Evolutionary conservation across 2,888 invertebrate species (phyloP).

Genomic region (Sipha maydis): DNA sequence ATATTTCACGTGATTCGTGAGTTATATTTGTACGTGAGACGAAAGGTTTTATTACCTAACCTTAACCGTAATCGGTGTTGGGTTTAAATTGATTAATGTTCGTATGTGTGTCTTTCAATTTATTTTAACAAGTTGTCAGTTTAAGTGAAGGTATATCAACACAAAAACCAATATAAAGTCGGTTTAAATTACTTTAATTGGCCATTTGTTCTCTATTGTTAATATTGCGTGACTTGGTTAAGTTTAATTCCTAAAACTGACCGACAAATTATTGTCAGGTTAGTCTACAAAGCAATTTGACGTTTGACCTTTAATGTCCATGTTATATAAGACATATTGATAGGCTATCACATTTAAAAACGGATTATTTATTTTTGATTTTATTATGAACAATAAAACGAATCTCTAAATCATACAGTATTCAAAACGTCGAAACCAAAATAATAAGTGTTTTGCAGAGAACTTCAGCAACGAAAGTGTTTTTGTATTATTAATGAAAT

Average conservation of each 20-base stretch:
- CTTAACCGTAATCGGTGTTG: background rate
- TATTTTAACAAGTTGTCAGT: conserved; percentile 27
- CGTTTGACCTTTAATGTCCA: conserved; percentile 40
- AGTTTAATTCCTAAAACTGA: conserved; percentile 8
- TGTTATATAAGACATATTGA: conserved; percentile 27
- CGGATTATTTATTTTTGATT: background rate
- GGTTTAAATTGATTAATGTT: conserved; percentile 4
- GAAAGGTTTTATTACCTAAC: background rate
- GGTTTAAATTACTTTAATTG: conserved; percentile 53
- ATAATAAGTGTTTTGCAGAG: too few species aligned
- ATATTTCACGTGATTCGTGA: background rate
- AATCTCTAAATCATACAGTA: background rate
- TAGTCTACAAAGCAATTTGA: background rate
- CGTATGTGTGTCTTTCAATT: background rate
- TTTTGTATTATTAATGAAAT: too few species aligned
- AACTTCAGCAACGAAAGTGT: too few species aligned
- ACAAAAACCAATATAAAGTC: conserved; percentile 39
- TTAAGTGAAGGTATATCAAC: background rate
- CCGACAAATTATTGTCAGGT: conserved; percentile 41
- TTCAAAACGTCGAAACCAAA: background rate
- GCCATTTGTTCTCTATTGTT: conserved; percentile 34
- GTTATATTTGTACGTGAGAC: background rate
- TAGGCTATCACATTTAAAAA: conserved; percentile 33
- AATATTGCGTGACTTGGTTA: conserved; percentile 45
- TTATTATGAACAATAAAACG: background rate